phyloP scores from a whole-genome alignment of 2,113 vertebrate species.

The Pelecanoides urinatrix region DNA sequence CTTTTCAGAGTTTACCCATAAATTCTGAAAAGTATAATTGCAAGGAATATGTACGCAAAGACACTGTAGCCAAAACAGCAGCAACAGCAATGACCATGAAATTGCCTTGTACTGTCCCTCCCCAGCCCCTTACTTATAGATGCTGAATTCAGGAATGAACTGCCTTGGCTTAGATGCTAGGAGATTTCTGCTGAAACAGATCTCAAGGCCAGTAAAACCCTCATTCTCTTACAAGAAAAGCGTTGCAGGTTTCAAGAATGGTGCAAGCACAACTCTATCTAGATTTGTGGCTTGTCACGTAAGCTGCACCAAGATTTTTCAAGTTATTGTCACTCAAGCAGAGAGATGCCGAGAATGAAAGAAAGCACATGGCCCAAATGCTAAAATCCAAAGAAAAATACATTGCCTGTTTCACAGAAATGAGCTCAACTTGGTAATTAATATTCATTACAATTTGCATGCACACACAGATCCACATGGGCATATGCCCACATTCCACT shows the following conservation, averaged over 20 bases:
- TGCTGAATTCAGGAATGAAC: not conserved
- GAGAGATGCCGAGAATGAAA: not conserved
- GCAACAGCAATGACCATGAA: not conserved
- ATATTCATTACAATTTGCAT: not conserved
- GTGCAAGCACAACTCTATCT: not conserved
- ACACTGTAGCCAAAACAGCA: not conserved
- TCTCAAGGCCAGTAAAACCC: not conserved
- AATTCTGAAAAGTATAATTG: not conserved
- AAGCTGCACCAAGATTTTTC: not conserved
- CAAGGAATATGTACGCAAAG: not conserved
- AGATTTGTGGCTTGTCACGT: not conserved
- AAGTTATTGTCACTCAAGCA: not conserved
- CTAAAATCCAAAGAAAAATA: not conserved
- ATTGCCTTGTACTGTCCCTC: not conserved
- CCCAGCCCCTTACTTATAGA: not conserved
- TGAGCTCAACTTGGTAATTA: not conserved
- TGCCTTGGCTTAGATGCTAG: not conserved
- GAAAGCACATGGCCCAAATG: not conserved
- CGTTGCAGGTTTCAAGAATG: not conserved
- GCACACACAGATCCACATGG: not conserved
- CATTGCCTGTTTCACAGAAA: not conserved
- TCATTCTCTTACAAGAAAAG: not conserved
- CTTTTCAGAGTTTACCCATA: not conserved
- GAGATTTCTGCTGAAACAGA: not conserved
- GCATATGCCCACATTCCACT: not conserved